Percentiles rank a stretch among this genome's conserved stretches.
Evolutionary conservation across 2,797 vertebrate genomes (phyloP).

Genomic region (Glossophaga mutica): DNA sequence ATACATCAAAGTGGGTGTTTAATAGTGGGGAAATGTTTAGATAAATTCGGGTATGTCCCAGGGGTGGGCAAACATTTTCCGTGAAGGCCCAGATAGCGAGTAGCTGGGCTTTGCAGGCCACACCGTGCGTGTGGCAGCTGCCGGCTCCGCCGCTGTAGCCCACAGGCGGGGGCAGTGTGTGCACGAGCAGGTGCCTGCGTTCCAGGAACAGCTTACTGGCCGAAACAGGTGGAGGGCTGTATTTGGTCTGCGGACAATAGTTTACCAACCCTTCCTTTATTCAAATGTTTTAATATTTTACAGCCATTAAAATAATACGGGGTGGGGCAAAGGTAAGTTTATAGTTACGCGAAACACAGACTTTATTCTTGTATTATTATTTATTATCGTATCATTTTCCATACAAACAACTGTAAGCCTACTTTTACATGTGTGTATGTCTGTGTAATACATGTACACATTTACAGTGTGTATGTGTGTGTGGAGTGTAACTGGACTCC

Average conservation of each 20-base stretch:
- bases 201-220: not conserved
- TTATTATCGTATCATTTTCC: not conserved
- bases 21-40: not conserved
- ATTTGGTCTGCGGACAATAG: not conserved
- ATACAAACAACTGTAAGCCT: not conserved
- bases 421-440: not conserved
- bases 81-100: not conserved
- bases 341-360: not conserved
- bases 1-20: not conserved
- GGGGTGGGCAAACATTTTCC: not conserved
- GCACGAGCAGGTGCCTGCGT: not conserved
- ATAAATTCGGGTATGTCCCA: not conserved
- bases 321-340: not conserved
- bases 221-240: not conserved
- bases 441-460: not conserved
- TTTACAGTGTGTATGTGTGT: not conserved
- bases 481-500: not conserved
- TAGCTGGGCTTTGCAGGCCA: not conserved
- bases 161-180: not conserved
- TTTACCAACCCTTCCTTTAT: not conserved
- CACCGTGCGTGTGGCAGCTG: not conserved
- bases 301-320: not conserved
- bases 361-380: not conserved
- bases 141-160: rapidly evolving
- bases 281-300: not conserved